Evolutionary conservation across 92 coral and sea anemone species (phyloP).

Genomic region (Epizoanthus stellaris): DNA sequence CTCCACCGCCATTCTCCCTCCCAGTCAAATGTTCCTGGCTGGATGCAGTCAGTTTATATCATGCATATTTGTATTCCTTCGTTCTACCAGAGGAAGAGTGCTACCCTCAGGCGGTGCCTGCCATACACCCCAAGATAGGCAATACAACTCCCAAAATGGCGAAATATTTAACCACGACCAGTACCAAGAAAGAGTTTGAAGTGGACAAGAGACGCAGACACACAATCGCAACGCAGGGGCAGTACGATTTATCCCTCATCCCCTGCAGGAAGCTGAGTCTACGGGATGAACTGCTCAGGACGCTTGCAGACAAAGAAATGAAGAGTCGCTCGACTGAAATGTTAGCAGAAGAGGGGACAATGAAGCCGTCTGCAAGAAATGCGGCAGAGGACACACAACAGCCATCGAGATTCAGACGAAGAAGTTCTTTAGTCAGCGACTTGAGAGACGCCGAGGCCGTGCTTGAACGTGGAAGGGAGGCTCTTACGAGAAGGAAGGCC

Average conservation of each 20-base stretch:
- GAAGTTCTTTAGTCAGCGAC: slow-evolving; percentile 28
- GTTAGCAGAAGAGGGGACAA: neutral
- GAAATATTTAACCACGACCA: neutral
- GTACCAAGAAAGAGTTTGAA: slow-evolving; percentile 19
- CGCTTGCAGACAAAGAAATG: slow-evolving; percentile 44
- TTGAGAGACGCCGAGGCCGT: neutral
- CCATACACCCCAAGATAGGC: slow-evolving; percentile 17
- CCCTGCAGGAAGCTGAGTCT: slow-evolving; percentile 34
- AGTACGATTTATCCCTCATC: slow-evolving; percentile 26
- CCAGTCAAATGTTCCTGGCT: no score
- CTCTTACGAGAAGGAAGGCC: slow-evolving; percentile 12
- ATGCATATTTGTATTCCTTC: neutral
- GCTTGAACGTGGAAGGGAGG: neutral
- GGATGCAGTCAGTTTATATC: no score
- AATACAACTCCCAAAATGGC: neutral
- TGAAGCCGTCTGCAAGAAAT: neutral
- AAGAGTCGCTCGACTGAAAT: slow-evolving; percentile 36
- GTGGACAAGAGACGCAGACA: slow-evolving; percentile 19
- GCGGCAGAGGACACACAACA: neutral
- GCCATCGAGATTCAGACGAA: neutral
- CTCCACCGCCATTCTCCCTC: no score
- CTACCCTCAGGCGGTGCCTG: slow-evolving; percentile 19
- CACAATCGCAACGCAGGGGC: neutral
- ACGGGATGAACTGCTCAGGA: slow-evolving; percentile 32
- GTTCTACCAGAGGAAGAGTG: slow-evolving; percentile 19